Conservation (phyloP, 1,140 invertebrate genomes). For the Nasonia longicornis region DNA sequence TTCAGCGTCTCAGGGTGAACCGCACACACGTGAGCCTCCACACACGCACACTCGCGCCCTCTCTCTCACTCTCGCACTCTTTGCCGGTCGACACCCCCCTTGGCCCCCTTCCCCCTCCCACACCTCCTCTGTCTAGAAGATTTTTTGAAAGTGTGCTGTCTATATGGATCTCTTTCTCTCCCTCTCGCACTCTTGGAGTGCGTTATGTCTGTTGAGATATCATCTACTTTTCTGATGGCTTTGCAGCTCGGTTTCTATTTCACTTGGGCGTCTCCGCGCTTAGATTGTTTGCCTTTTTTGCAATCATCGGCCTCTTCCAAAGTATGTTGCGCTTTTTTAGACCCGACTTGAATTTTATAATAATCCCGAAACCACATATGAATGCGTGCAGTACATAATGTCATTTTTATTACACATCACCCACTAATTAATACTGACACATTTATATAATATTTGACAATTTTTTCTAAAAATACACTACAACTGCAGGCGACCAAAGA, state of each 20-base stretch:
- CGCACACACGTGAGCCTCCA: constrained; percentile 10
- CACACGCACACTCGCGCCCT: constrained; percentile 23
- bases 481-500: neutral
- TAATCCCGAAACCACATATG: no score
- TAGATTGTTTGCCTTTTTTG: neutral
- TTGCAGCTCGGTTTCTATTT: neutral
- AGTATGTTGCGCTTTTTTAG: neutral
- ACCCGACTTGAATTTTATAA: no score
- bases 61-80: constrained; percentile 29
- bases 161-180: neutral
- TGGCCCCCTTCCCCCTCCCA: neutral
- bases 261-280: constrained; percentile 26
- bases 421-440: no score
- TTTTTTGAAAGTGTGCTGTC: neutral
- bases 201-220: constrained; percentile 4
- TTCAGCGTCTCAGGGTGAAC: constrained; percentile 13
- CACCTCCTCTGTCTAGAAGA: constrained; percentile 8
- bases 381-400: no score
- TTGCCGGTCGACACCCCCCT: constrained; percentile 41
- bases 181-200: neutral
- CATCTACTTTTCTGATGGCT: neutral
- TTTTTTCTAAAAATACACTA: neutral
- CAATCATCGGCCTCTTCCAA: neutral
- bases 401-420: no score
- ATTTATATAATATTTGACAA: neutral